Evolutionary conservation across 2,797 vertebrate species (phyloP).

Genomic region (Octomys mimax): DNA sequence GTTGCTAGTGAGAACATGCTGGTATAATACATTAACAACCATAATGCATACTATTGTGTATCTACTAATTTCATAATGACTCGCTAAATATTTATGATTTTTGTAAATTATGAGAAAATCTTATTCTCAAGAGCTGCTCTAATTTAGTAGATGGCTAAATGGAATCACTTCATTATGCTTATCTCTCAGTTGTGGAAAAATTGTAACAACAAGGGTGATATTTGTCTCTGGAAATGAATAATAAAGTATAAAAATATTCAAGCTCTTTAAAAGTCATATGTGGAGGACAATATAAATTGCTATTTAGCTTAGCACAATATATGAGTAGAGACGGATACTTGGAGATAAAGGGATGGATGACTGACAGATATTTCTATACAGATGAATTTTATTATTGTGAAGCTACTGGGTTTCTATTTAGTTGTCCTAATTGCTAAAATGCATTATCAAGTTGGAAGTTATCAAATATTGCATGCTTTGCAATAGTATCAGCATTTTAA

Average conservation of each 20-base stretch:
- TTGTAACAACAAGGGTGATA: not conserved
- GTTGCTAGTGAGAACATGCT: not conserved
- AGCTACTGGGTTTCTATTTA: not conserved
- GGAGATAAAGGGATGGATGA: not conserved
- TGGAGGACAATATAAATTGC: not conserved
- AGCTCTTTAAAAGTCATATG: not conserved
- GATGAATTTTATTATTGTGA: constrained; percentile 11
- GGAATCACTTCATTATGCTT: constrained; percentile 53
- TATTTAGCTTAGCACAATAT: not conserved
- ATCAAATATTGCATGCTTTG: not conserved
- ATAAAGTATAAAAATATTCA: constrained; percentile 19
- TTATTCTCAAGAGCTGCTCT: constrained; percentile 19
- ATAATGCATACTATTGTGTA: not conserved
- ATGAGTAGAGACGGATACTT: not conserved
- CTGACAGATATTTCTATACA: not conserved
- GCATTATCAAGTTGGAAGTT: not conserved
- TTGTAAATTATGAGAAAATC: constrained; percentile 35
- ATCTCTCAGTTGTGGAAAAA: constrained; percentile 60
- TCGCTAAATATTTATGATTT: constrained; percentile 60
- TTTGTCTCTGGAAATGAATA: constrained; percentile 22
- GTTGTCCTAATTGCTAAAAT: not conserved
- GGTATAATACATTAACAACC: not conserved
- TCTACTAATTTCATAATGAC: constrained; percentile 63
- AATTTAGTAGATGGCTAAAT: constrained; percentile 63
- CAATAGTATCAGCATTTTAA: not conserved